Base-by-base conservation (phyloP, 2,797 vertebrate species). In the Gallinago nigripennis region DNA sequence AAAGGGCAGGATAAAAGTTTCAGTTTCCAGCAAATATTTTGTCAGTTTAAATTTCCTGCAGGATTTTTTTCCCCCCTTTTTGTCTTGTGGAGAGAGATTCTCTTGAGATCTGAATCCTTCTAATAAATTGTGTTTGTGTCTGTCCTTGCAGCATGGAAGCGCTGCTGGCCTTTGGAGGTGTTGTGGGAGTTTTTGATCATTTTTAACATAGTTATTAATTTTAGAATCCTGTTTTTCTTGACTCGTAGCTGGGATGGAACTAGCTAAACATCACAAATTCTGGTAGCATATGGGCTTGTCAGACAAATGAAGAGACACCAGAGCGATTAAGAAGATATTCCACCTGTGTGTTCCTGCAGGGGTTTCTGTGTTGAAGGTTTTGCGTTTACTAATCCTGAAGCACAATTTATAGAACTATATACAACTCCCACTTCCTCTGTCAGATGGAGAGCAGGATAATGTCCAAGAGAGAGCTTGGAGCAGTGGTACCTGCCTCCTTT, bases 341-440 rank as follows among this genome's bases (percentile, higher is more conserved):
- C 43, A 63, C 37, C 65, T 12, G 1, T 45, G 23, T 80, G 66
- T 33, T 77, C 45, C 46, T 61, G 25, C 11, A 21, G n/a, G 66
- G 25, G 11, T 20, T 71, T 39, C 35, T 72, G 33, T 50, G 48
- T 35, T 3, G 0, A 2, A 8, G 17, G 11, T 31, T 72, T 51
- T 14, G 20, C 5, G 3, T 56, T 91, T 60, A 9, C 61, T 35
- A 10, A 79, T 16, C 17, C 63, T 35, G 64, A 66, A 78, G 39
- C 35, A 21, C 11, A 11, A 16, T 21, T 76, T 56, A n/a, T 25
- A 58, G n/a, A 58, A 25, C 0, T 18, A 30, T 45, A 16, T 25
- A 0, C 6, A 30, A 31, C 43, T 82, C 33, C 45, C n/a, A 28
- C 4, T 17, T 30, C 28, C 7, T 24, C 24, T 15, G 0, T 17